A percentile compares a stretch with the other conserved stretches of the same genome.
These are phyloP conservation scores for Parotia lawesii DNA, from an alignment of 2,113 vertebrate species.

Conservation along the genomic window DNA sequence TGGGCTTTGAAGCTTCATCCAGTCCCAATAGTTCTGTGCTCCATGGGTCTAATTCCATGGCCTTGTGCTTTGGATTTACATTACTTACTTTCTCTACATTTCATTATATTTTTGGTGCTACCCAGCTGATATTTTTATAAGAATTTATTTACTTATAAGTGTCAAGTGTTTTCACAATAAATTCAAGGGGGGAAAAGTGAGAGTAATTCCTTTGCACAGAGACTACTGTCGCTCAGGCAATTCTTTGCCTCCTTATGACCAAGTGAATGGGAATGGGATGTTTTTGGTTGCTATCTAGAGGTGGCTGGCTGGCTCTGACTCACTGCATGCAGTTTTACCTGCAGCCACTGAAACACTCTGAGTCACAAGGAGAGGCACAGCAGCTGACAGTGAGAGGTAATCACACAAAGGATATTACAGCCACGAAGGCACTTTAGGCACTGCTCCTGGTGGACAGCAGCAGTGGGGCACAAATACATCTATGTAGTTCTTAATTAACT, in stretches of 20 bases:
- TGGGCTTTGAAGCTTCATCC: not conserved
- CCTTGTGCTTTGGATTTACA: not conserved
- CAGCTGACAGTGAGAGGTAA: not conserved
- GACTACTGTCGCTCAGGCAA: not conserved
- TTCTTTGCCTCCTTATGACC: not conserved
- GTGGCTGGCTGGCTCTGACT: not conserved
- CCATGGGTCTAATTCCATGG: not conserved
- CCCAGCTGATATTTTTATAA: not conserved
- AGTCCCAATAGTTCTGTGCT: not conserved
- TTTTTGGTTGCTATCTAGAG: not conserved
- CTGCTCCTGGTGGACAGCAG: slow-evolving; percentile 3
- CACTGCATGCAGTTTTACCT: not conserved
- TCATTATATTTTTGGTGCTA: not conserved
- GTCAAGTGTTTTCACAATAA: not conserved
- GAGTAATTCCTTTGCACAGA: not conserved
- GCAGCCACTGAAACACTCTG: not conserved
- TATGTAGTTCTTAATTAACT: slow-evolving; percentile 13
- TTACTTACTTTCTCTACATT: not conserved
- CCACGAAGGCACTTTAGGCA: not conserved
- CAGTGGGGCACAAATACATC: not conserved
- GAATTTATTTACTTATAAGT: not conserved
- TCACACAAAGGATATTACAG: not conserved
- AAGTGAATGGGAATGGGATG: not conserved
- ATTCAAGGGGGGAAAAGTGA: not conserved
- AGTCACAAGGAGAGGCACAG: not conserved